Evolutionary conservation across 1,140 invertebrate species (phyloP).

Genomic region (Zeugodacus cucurbitae): DNA sequence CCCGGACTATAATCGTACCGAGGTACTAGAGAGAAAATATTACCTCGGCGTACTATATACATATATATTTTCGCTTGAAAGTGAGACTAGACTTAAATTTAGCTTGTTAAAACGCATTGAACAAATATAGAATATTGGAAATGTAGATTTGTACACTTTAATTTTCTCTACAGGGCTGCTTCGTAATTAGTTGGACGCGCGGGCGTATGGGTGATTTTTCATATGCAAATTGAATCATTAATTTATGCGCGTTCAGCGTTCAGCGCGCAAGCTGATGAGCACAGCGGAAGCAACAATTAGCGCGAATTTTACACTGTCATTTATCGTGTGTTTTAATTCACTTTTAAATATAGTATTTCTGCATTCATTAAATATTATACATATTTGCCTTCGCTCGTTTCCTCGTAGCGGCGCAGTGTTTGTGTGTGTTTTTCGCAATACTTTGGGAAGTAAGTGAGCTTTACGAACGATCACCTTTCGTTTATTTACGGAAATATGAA

Average conservation of each 20-base stretch:
- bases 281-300: conserved; percentile 3
- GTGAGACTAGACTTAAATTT: no score
- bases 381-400: not conserved
- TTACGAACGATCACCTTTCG: not conserved
- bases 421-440: not conserved
- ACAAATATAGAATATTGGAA: no score
- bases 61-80: no score
- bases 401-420: not conserved
- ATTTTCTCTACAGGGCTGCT: not conserved
- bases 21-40: no score
- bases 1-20: no score
- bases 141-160: not conserved
- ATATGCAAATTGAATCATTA: not conserved
- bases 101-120: no score
- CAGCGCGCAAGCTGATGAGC: not conserved
- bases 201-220: conserved; percentile 14
- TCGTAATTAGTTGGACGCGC: not conserved
- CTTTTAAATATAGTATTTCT: not conserved
- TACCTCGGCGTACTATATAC: no score
- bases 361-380: not conserved
- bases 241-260: not conserved
- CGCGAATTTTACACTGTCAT: not conserved
- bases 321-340: not conserved
- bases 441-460: not conserved
- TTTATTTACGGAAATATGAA: conserved; percentile 20